Percentiles rank a stretch among this genome's conserved stretches.
Conservation (phyloP, 1,140 invertebrate species). For the Catajapyx aquilonaris region DNA sequence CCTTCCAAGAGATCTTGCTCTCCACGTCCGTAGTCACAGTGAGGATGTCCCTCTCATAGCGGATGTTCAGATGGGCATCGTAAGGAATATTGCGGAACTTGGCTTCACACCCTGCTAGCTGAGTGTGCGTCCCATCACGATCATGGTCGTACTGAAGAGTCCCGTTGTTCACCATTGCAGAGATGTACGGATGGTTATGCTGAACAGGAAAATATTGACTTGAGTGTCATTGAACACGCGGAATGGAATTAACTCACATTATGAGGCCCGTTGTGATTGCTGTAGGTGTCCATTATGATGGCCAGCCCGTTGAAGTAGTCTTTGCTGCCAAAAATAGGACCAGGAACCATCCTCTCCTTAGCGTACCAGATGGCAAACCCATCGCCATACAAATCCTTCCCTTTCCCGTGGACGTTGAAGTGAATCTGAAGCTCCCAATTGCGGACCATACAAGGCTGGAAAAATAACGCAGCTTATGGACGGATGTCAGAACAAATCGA, state of each 20-base stretch:
- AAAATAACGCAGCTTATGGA: slow-evolving; percentile 14
- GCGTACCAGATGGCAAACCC: slow-evolving; percentile 96
- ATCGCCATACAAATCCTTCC: slow-evolving; percentile 91
- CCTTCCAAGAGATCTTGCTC: slow-evolving; percentile 79
- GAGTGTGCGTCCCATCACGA: slow-evolving; percentile 91
- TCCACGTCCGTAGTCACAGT: slow-evolving; percentile 74
- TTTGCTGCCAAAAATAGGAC: slow-evolving; percentile 85
- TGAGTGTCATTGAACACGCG: too few relatives aligned
- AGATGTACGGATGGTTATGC: slow-evolving; percentile 96
- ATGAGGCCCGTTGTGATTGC: slow-evolving; percentile 97
- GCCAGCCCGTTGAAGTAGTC: slow-evolving; percentile 84
- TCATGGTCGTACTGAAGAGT: slow-evolving; percentile 92
- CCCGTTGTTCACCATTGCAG: slow-evolving; percentile 96
- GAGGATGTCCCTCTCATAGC: slow-evolving; percentile 75
- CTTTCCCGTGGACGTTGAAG: slow-evolving; percentile 88
- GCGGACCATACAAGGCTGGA: slow-evolving; percentile 52
- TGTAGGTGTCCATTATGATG: slow-evolving; percentile 94
- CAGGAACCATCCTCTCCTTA: slow-evolving; percentile 61
- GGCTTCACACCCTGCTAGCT: slow-evolving; percentile 79
- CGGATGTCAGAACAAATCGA: too few relatives aligned
- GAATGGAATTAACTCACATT: slow-evolving; percentile 58
- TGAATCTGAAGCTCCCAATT: slow-evolving; percentile 96
- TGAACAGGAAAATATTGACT: slow-evolving; percentile 21
- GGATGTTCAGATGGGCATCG: slow-evolving; percentile 74
- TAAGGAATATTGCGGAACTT: slow-evolving; percentile 83